Evolutionary conservation across 2,797 vertebrate genomes (phyloP), one percentile per base, ranked within the genome.

Genomic region (Vireo griseus): DNA sequence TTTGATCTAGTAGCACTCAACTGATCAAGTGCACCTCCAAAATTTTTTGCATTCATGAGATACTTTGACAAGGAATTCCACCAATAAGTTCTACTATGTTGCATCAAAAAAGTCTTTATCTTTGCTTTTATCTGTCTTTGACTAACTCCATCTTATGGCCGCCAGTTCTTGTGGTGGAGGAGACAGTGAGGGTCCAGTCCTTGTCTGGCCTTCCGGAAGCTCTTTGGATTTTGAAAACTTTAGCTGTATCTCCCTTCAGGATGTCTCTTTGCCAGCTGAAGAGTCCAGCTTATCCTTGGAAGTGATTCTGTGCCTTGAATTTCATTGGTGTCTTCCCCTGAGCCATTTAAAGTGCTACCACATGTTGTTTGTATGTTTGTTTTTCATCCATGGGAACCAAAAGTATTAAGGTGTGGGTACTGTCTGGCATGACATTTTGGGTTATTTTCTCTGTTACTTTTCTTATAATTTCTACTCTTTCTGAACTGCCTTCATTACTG

Each of bases 131-230:
- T 39, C 19, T 65, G 25, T n/a, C 33, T 80, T 22, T 0, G 3
- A 39, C 28, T 33, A 54, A 14, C 15, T 65, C 75, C 9, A 18
- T 61, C 6, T 74, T 82, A 39, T 2, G 4, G 8, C 3, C 13
- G 13, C 6, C 52, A 61, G 4, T 57, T 72, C 26, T 75, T 68
- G 10, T 47, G 39, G 13, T 75, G 17, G 24, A 91, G 15, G 11
- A 91, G 24, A 47, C 8, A 42, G 29, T 14, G 19, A 72, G 20
- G 4, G 19, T 47, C 17, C 21, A 57, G 5, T 16, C 13, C 29
- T 84, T 65, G 9, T 50, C 18, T 1, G 1, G 4, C 9, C 11
- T 72, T 81, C 22, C 0, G 0, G 33, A 74, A 88, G 29, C 14
- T 19, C 11, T 51, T n/a, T 25, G 24, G 16, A 35, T 48, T 74